Conservation (phyloP, 2,888 invertebrate species). For the Agonopterix heracliana region DNA sequence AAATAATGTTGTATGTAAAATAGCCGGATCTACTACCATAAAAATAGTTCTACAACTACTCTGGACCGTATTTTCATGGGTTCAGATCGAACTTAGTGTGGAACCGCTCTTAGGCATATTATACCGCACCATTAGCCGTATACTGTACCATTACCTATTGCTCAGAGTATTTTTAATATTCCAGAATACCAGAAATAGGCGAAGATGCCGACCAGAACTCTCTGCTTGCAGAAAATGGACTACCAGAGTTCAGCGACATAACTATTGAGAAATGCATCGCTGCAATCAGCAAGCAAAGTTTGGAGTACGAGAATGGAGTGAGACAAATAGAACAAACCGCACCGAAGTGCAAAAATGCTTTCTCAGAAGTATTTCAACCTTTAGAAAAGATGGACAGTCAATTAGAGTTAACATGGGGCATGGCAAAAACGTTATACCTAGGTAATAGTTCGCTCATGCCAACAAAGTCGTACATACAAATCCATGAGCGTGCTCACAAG, state of each 20-base stretch:
- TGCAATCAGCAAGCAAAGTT: constrained; percentile 87
- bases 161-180: constrained; percentile 17
- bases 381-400: constrained; percentile 84
- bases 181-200: constrained; percentile 87
- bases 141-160: too few species aligned
- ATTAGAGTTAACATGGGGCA: constrained; percentile 90
- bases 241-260: constrained; percentile 88
- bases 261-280: constrained; percentile 90
- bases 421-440: constrained; percentile 88
- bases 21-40: too few species aligned
- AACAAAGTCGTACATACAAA: constrained; percentile 84
- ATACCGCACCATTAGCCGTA: too few species aligned
- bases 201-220: constrained; percentile 88
- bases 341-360: constrained; percentile 74
- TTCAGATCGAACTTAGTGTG: too few species aligned
- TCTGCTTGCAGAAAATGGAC: constrained; percentile 81
- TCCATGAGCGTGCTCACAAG: constrained; percentile 86
- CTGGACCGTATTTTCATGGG: too few species aligned
- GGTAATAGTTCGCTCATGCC: constrained; percentile 89
- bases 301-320: constrained; percentile 87
- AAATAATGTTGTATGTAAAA: too few species aligned
- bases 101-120: too few species aligned
- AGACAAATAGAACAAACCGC: constrained; percentile 78
- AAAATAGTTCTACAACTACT: too few species aligned
- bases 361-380: constrained; percentile 82